Evolutionary conservation across 2,888 invertebrate genomes (phyloP), one percentile per base, ranked within the genome.

Genomic region (Chloroclystis v-ata): DNA sequence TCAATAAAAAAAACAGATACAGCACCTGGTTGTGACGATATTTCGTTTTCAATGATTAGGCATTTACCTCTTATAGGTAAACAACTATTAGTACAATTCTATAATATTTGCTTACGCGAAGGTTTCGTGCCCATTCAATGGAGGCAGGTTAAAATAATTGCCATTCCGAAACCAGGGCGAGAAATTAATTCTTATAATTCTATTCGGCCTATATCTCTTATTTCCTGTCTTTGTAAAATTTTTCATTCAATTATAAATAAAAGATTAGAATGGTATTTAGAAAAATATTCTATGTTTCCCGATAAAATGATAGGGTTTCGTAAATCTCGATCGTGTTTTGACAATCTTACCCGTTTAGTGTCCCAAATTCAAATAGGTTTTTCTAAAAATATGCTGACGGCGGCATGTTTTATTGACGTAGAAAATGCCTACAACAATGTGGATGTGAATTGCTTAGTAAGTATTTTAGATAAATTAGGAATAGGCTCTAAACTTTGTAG

Each of bases 201-300:
- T 7, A 4, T 26, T 26, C 4, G 26, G 9, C 26, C 26, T 2
- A 26, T 26, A 7, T 26, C 26, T 2, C 26, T 26, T 8, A 26
- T 26, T 8, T 26, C 56, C n/a, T 60, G 60, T 35, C n/a, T 54
- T 5, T 59, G 55, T 8, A 57, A 57, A 37, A 51, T 51, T 28
- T 55, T 61, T 38, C 56, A 60, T 10, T 25, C 42, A 1, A 57
- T 58, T 24, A 5, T 57, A 7, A 44, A 42, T 14, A 55, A 51
- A 30, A 40, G 51, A n/a, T 43, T 57, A 37, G 56, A 57, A 29
- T 61, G 58, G 55, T 49, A 41, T 26, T 42, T 54, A n/a, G 56
- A 59, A 38, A 28, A 28, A 8, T 11, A 30, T 9, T 12, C 9
- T 12, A 25, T 41, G 2, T 41, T 41, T 9, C 10, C 41, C 25